Evolutionary conservation across 2,797 vertebrate species (phyloP).

Genomic region (Sebastes diploproa): DNA sequence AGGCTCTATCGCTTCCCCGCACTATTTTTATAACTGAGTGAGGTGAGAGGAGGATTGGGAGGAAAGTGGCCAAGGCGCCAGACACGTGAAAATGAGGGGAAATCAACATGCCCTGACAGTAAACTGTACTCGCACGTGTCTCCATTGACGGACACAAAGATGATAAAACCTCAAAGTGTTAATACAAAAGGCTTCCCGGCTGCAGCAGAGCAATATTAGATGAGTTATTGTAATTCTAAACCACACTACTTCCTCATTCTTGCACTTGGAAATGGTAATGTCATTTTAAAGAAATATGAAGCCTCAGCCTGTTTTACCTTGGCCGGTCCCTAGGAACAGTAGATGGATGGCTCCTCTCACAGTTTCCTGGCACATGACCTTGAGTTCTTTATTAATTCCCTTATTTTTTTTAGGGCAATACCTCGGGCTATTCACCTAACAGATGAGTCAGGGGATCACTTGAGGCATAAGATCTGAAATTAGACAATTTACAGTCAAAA

Average conservation of each 20-base stretch:
- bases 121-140: neutral
- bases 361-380: slow-evolving; percentile 71
- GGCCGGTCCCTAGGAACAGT: slow-evolving; percentile 41
- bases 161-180: neutral
- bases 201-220: neutral
- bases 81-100: neutral
- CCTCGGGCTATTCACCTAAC: slow-evolving; percentile 69
- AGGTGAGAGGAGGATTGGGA: neutral
- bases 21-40: slow-evolving; percentile 26
- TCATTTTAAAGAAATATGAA: slow-evolving; percentile 62
- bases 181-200: neutral
- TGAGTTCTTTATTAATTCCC: slow-evolving; percentile 74
- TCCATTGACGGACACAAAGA: neutral
- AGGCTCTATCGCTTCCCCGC: neutral
- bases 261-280: slow-evolving; percentile 45
- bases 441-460: slow-evolving; percentile 73
- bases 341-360: slow-evolving; percentile 54
- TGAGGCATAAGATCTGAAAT: slow-evolving; percentile 64
- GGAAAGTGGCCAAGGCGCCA: neutral
- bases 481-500: slow-evolving; percentile 67
- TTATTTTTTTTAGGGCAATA: slow-evolving; percentile 73
- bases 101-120: neutral
- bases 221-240: slow-evolving; percentile 20
- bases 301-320: slow-evolving; percentile 51
- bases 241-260: neutral